Conservation (phyloP, 1,140 invertebrate species). For the Bombus vancouverensis region DNA sequence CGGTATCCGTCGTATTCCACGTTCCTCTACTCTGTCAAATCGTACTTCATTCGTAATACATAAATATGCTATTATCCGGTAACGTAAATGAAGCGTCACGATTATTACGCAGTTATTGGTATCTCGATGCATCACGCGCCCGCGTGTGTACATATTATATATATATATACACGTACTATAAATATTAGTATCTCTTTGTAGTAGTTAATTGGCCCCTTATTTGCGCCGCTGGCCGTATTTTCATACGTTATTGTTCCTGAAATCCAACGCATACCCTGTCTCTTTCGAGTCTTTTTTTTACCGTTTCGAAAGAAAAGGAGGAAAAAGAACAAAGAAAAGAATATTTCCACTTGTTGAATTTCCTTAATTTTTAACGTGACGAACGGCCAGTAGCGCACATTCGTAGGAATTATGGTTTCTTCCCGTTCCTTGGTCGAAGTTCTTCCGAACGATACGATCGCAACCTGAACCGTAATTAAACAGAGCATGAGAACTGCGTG, state of each 20-base stretch:
- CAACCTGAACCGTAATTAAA: conserved; percentile 1
- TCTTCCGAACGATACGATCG: not conserved
- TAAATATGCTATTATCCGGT: conserved; percentile 2
- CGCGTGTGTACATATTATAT: not conserved
- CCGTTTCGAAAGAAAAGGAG: not conserved
- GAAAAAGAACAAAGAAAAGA: not conserved
- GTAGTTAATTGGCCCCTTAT: conserved; percentile 53
- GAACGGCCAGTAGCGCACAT: conserved; percentile 16
- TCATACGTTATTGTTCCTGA: not conserved
- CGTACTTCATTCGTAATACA: not conserved
- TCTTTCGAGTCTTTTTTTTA: not conserved
- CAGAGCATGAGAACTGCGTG: conserved; percentile 33
- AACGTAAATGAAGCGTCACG: conserved; percentile 12
- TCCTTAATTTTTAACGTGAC: not conserved
- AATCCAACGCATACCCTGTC: not conserved
- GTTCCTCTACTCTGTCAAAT: not conserved
- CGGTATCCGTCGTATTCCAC: not conserved
- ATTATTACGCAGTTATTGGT: conserved; percentile 19
- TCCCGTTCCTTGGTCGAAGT: not conserved
- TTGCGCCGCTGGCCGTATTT: conserved; percentile 25
- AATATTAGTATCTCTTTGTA: conserved; percentile 59
- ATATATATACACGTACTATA: conserved; percentile 37
- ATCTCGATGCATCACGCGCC: conserved; percentile 14
- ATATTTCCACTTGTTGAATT: not conserved
- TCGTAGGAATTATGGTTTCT: conserved; percentile 20